phyloP scores from a whole-genome alignment of 92 coral and sea anemone genomes.

The Plumapathes pennacea region DNA sequence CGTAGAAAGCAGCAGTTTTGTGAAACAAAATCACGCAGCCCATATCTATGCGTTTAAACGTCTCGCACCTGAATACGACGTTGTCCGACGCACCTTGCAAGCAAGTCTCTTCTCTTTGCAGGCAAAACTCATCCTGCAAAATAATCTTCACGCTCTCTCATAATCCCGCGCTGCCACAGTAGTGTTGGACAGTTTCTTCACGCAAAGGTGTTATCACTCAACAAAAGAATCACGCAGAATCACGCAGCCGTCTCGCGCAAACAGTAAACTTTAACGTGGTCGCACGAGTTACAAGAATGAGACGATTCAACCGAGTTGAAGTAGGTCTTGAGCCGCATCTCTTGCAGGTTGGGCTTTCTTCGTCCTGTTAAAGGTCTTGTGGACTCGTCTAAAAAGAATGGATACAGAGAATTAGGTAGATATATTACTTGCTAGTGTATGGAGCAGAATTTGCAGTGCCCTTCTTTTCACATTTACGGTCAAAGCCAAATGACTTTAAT shows the following conservation, averaged over 20 bases:
- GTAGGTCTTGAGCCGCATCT: slow-evolving; percentile 77
- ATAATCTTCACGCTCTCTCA: no score
- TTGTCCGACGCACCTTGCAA: no score
- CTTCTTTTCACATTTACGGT: neutral
- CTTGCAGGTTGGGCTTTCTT: slow-evolving; percentile 70
- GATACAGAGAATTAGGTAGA: neutral
- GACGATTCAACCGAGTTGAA: slow-evolving; percentile 90
- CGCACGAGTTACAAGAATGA: slow-evolving; percentile 79
- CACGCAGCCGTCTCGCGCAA: slow-evolving; percentile 61
- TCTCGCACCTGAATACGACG: no score
- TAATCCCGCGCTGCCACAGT: no score
- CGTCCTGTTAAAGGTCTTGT: slow-evolving; percentile 56
- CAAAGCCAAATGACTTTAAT: neutral
- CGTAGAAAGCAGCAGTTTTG: no score
- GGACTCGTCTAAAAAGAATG: slow-evolving; percentile 56
- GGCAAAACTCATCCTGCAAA: no score
- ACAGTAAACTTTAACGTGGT: slow-evolving; percentile 77
- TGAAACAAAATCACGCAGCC: no score
- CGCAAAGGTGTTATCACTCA: no score
- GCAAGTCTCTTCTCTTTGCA: no score
- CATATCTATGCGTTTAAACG: no score
- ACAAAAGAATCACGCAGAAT: no score
- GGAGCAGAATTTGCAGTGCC: neutral
- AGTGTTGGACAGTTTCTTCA: no score
- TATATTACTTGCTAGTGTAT: neutral